These are phyloP conservation scores for Octonoba sinensis DNA, from an alignment of 2,888 invertebrate genomes.

Conservation along the genomic window DNA sequence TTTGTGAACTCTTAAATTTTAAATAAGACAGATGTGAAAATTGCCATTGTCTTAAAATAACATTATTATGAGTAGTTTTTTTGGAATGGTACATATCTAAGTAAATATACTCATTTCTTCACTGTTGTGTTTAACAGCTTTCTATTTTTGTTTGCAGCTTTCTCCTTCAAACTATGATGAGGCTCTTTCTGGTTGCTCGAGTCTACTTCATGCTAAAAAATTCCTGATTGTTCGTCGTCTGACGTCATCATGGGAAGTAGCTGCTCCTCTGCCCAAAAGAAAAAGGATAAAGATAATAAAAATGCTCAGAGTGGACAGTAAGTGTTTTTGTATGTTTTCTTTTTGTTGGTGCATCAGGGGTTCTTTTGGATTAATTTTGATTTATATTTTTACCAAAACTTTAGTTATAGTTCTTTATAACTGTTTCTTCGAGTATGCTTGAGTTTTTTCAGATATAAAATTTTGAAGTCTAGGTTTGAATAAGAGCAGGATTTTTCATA, in stretches of 20 bases:
- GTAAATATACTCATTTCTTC: no score
- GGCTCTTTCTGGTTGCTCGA: neutral
- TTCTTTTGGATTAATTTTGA: neutral
- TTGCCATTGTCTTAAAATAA: no score
- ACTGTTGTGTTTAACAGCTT: neutral
- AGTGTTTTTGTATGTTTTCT: slow-evolving; percentile 4
- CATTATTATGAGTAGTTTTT: no score
- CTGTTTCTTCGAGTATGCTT: no score
- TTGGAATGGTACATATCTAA: no score
- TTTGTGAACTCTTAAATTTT: no score
- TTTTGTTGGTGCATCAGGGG: neutral
- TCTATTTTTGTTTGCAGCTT: slow-evolving; percentile 2
- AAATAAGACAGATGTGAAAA: no score
- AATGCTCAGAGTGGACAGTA: slow-evolving; percentile 58
- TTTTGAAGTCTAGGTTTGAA: no score
- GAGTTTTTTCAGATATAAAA: no score
- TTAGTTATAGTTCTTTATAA: no score
- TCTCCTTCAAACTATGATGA: slow-evolving; percentile 20
- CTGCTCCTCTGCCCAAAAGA: slow-evolving; percentile 64
- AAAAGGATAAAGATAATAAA: slow-evolving; percentile 61
- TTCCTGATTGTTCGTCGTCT: slow-evolving; percentile 46
- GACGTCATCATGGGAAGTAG: slow-evolving; percentile 62
- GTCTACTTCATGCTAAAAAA: slow-evolving; percentile 30
- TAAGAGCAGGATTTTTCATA: no score
- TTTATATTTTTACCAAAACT: neutral